Percentiles rank a stretch among this genome's conserved stretches.
Evolutionary conservation across 2,113 vertebrate genomes (phyloP).

Genomic region (Corydoras maculifer): DNA sequence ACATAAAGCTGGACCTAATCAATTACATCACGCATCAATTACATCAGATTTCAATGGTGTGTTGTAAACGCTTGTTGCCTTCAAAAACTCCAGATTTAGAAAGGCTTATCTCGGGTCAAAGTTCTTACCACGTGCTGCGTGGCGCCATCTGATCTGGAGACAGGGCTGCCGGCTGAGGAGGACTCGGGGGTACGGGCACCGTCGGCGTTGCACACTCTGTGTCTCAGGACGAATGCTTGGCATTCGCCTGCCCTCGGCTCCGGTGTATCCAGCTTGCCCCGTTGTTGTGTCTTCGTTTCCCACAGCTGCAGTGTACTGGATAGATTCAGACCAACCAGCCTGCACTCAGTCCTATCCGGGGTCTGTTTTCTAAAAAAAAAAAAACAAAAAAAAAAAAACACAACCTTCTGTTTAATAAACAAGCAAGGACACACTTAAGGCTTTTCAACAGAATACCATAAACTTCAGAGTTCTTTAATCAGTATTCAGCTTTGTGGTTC

Average conservation of each 20-base stretch:
- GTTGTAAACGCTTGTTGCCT: too few relatives aligned
- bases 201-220: constrained; percentile 49
- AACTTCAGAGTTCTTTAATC: too few relatives aligned
- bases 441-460: too few relatives aligned
- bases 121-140: constrained; percentile 54
- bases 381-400: background rate
- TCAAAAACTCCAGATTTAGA: background rate
- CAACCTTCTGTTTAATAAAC: too few relatives aligned
- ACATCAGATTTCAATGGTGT: too few relatives aligned
- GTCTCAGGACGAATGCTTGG: constrained; percentile 62
- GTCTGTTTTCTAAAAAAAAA: constrained; percentile 4
- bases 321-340: background rate
- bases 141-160: constrained; percentile 24
- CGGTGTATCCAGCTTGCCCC: constrained; percentile 64
- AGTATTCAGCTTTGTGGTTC: too few relatives aligned
- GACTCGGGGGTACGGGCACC: constrained; percentile 8
- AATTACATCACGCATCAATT: too few relatives aligned
- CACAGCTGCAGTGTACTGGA: constrained; percentile 34
- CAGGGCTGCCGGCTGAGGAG: constrained; percentile 38
- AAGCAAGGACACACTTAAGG: too few relatives aligned
- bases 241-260: constrained; percentile 54
- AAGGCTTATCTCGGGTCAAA: background rate
- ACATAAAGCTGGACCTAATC: too few relatives aligned
- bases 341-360: background rate
- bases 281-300: background rate